These are phyloP conservation scores for Mythimna impura DNA, from an alignment of 2,888 invertebrate species.

Conservation along the genomic window DNA sequence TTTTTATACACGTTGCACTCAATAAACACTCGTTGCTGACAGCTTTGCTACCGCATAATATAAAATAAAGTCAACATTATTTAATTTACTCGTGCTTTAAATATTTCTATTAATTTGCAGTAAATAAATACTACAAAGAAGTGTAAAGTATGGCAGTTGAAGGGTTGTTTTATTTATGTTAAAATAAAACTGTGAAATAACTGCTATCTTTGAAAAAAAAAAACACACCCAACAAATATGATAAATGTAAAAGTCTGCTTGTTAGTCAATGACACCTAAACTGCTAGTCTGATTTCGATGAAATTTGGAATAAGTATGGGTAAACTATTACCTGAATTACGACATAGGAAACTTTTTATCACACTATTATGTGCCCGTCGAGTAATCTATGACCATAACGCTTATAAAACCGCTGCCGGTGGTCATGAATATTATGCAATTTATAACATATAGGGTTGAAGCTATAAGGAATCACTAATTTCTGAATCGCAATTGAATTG, in stretches of 20 bases:
- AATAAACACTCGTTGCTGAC: not conserved
- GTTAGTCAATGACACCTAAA: not conserved
- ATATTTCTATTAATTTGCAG: not conserved
- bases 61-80: not conserved
- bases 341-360: not conserved
- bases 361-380: no score
- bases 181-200: no score
- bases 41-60: not conserved
- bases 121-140: not conserved
- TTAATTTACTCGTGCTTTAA: not conserved
- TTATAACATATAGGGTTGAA: no score
- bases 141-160: not conserved
- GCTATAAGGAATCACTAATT: no score
- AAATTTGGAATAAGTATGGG: not conserved
- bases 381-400: no score
- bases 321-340: not conserved
- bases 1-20: constrained; percentile 7
- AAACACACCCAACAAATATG: no score
- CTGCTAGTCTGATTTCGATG: not conserved
- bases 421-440: not conserved
- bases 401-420: no score
- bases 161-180: no score
- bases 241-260: no score
- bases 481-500: no score
- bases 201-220: no score